Evolutionary conservation across 37 sponge, comb jelly and placozoan genomes (phyloP), one percentile per base, ranked within the genome.

Genomic region (Geodia barretti): DNA sequence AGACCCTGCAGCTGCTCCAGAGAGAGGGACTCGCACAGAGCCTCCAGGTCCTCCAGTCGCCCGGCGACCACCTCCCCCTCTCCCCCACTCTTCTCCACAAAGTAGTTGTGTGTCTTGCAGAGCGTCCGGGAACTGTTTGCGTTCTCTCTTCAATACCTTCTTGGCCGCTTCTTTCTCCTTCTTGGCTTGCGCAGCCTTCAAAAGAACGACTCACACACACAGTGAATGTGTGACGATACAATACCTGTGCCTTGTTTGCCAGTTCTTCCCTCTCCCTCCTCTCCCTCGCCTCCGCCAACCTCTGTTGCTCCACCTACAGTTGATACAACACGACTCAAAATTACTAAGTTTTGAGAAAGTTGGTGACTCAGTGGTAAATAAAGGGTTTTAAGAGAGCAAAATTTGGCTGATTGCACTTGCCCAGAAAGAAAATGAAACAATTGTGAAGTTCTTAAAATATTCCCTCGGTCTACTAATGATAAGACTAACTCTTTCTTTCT

Each of bases 91-190:
- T n/a, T n/a, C n/a, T n/a, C n/a, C 25, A 73, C 74, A 79, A 92
- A 95, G 76, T 95, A 95, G 41, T 83, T 76, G 42, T 81, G 69
- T 39, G 73, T 77, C 87, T 94, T 64, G 0, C 62, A 32, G 23
- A 59, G 80, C 72, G 37, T 79, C 66, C 79, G 93, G 70, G 11
- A 97, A 77, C 3, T 65, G 47, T 73, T 97, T 97, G 34, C 95
- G 84, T 70, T 90, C 92, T 40, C 64, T 89, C 70, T 79, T 89
- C 36, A 97, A 40, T 0, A 60, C 77, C 33, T 92, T 94, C 64
- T 92, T 94, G n/a, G 62, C 31, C 32, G 67, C 70, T 78, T 92
- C 91, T 62, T 83, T 81, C 76, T 94, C 95, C 68, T 89, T 83
- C 75, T 83, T 89, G 8, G 66, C 79, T 36, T 43, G 79, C 73